Conservation (phyloP, 2,888 invertebrate genomes). For the Brachylomia viminalis region DNA sequence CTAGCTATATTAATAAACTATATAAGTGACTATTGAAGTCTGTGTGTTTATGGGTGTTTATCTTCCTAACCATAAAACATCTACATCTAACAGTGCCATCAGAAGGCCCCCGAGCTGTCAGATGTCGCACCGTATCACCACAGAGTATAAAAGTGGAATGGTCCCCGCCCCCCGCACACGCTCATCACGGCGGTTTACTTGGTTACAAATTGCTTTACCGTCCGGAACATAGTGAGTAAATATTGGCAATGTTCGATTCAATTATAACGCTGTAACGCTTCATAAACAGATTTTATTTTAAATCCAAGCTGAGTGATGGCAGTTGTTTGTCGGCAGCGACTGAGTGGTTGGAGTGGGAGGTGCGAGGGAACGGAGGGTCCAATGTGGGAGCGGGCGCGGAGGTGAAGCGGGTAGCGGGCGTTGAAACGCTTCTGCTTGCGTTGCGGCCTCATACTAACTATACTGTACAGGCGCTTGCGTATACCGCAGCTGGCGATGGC, state of each 20-base stretch:
- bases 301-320: constrained; percentile 87
- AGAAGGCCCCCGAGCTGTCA: constrained; percentile 93
- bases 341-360: constrained; percentile 89
- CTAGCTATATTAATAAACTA: no score
- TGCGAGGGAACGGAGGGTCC: constrained; percentile 78
- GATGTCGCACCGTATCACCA: constrained; percentile 94
- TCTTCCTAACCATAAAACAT: no score
- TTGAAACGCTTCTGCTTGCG: constrained; percentile 95
- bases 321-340: constrained; percentile 89
- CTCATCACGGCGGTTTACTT: constrained; percentile 94
- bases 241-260: constrained; percentile 51
- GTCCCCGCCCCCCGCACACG: constrained; percentile 93
- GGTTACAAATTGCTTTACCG: constrained; percentile 97
- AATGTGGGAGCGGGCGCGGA: constrained; percentile 90
- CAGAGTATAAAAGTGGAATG: constrained; percentile 95
- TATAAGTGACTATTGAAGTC: no score
- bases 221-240: constrained; percentile 90
- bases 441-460: constrained; percentile 96
- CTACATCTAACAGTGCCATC: constrained; percentile 94
- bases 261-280: constrained; percentile 39
- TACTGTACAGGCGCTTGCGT: constrained; percentile 95
- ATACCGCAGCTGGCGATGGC: constrained; percentile 96
- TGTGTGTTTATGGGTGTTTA: no score
- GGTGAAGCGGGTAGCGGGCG: constrained; percentile 94
- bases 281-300: constrained; percentile 64